Conservation (phyloP, 2,797 vertebrate species). For the Acestrorhynchus altus region DNA sequence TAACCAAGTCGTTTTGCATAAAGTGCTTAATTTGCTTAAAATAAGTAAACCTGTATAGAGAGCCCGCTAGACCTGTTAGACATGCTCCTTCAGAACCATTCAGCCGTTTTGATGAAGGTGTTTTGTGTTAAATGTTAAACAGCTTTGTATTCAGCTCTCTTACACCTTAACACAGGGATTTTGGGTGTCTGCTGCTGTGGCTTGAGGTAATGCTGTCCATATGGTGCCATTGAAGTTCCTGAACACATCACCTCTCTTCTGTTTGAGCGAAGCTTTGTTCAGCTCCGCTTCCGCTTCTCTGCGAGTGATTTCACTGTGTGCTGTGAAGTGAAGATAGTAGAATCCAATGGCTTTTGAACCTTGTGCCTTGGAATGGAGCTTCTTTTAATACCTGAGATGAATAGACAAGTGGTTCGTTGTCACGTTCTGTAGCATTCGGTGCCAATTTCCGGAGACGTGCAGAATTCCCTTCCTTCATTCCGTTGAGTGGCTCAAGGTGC, state of each 20-base stretch:
- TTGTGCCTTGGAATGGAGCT: neutral
- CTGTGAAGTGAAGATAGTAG: conserved; percentile 9
- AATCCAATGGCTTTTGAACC: neutral
- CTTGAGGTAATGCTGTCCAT: conserved; percentile 27
- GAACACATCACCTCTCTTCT: conserved; percentile 12
- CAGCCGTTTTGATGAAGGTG: neutral
- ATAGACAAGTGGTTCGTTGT: neutral
- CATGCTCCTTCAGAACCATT: neutral
- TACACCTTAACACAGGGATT: neutral
- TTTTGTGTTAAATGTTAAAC: neutral
- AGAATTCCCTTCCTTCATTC: neutral
- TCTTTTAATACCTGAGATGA: neutral
- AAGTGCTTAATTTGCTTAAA: conserved; percentile 10
- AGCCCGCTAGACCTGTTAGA: neutral
- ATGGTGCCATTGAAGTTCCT: conserved; percentile 29
- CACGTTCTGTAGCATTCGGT: conserved; percentile 4
- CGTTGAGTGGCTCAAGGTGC: neutral
- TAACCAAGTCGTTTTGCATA: neutral
- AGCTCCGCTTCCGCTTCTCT: conserved; percentile 16
- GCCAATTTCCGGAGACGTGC: too few relatives aligned
- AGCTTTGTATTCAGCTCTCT: neutral
- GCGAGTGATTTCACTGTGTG: neutral
- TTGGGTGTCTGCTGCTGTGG: conserved; percentile 3
- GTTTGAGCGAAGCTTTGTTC: conserved; percentile 35
- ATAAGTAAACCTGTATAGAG: neutral